Evolutionary conservation across 2,888 invertebrate genomes (phyloP).

Genomic region (Hyposoter didymator): DNA sequence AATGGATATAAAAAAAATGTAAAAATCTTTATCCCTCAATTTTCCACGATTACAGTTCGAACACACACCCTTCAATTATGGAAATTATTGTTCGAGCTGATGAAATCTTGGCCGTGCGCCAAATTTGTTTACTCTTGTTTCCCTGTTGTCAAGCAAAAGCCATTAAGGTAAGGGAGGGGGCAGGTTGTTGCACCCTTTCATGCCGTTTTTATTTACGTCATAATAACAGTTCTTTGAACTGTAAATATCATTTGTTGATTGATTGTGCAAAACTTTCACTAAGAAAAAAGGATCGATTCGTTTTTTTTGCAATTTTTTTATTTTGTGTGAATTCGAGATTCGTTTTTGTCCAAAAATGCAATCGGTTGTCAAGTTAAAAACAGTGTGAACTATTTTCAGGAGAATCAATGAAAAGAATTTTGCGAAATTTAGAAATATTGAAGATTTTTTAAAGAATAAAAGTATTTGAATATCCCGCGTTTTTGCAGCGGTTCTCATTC

Average conservation of each 20-base stretch:
- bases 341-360: not conserved
- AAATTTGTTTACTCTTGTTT: conserved; percentile 71
- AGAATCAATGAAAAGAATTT: not conserved
- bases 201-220: not conserved
- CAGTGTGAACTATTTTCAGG: not conserved
- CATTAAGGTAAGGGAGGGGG: conserved; percentile 23
- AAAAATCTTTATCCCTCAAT: not conserved
- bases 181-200: conserved; percentile 5
- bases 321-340: not conserved
- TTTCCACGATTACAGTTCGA: not conserved
- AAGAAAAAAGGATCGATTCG: no score
- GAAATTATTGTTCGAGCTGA: conserved; percentile 26
- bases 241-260: no score
- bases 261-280: no score
- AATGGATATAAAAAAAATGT: not conserved
- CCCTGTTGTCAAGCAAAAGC: conserved; percentile 75
- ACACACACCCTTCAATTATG: not conserved
- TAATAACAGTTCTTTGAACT: not conserved
- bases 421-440: not conserved
- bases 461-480: conserved; percentile 9
- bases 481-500: conserved; percentile 17
- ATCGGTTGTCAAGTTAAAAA: not conserved
- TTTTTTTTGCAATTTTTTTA: not conserved
- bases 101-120: not conserved
- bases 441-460: not conserved